phyloP scores from a whole-genome alignment of 1,140 invertebrate species.

The Delia radicum region DNA sequence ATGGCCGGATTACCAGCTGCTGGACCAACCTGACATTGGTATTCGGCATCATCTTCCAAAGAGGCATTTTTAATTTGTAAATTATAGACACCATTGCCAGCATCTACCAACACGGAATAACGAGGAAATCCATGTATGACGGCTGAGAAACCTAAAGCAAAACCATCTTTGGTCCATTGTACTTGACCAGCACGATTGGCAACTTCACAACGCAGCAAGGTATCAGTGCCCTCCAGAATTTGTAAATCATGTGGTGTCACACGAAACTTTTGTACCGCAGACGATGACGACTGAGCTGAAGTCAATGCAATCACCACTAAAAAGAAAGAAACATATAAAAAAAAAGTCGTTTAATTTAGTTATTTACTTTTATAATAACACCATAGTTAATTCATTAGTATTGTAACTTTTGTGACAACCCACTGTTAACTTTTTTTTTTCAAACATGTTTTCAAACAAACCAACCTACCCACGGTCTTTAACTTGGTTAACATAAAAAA shows the following conservation, averaged over 20 bases:
- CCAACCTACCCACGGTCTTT: neutral
- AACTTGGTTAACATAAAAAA: neutral
- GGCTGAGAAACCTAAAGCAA: slow-evolving; percentile 80
- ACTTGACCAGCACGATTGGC: slow-evolving; percentile 79
- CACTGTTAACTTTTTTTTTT: neutral
- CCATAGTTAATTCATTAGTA: neutral
- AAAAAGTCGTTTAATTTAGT: neutral
- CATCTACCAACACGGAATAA: slow-evolving; percentile 81
- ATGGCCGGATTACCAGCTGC: slow-evolving; percentile 74
- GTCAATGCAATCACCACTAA: slow-evolving; percentile 29
- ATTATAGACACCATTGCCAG: slow-evolving; percentile 77
- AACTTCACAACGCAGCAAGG: slow-evolving; percentile 81
- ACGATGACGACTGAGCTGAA: slow-evolving; percentile 34
- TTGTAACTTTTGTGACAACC: neutral
- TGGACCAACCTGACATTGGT: slow-evolving; percentile 91
- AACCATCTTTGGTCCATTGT: slow-evolving; percentile 94
- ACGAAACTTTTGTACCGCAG: slow-evolving; percentile 70
- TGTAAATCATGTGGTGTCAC: slow-evolving; percentile 73
- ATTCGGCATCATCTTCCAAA: slow-evolving; percentile 85
- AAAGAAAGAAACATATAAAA: neutral
- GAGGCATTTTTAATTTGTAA: slow-evolving; percentile 80
- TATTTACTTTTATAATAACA: neutral
- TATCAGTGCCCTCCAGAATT: slow-evolving; percentile 80
- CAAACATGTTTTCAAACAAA: neutral
- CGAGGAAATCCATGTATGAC: slow-evolving; percentile 83